phyloP scores from a whole-genome alignment of 2,888 invertebrate genomes.

The Drosophila birchii region DNA sequence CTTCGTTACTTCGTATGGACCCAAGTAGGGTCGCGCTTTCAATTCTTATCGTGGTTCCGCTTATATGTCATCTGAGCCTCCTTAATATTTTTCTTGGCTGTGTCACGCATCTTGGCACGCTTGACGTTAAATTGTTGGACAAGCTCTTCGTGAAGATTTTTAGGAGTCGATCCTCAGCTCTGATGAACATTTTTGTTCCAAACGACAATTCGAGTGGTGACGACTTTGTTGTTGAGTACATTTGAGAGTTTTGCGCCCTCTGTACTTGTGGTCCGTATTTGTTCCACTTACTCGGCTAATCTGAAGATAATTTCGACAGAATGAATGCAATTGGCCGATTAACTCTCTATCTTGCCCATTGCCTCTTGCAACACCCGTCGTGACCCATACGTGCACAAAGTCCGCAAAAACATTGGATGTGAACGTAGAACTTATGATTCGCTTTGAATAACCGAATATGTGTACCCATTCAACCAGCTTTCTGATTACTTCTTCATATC shows the following conservation, averaged over 20 bases:
- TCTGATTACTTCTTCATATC: neutral
- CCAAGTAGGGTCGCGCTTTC: too few relatives aligned
- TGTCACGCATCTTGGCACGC: neutral
- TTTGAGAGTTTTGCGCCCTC: neutral
- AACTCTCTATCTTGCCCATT: too few relatives aligned
- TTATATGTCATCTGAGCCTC: neutral
- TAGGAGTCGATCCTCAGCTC: neutral
- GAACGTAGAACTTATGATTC: neutral
- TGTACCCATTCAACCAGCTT: neutral
- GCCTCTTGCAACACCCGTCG: neutral
- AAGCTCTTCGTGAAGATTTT: neutral
- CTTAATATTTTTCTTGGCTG: neutral
- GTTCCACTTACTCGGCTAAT: neutral
- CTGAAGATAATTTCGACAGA: neutral
- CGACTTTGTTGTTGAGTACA: neutral
- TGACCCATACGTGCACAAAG: neutral
- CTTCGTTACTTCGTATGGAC: too few relatives aligned
- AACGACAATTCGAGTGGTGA: neutral
- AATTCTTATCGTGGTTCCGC: too few relatives aligned
- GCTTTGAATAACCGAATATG: neutral
- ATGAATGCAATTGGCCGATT: conserved; percentile 2
- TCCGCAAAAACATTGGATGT: neutral
- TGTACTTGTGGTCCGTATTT: conserved; percentile 2
- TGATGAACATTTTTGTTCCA: neutral
- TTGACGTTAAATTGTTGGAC: neutral